These are phyloP conservation scores for Pao palembangensis DNA, from an alignment of 2,113 vertebrate species.

Conservation along the genomic window DNA sequence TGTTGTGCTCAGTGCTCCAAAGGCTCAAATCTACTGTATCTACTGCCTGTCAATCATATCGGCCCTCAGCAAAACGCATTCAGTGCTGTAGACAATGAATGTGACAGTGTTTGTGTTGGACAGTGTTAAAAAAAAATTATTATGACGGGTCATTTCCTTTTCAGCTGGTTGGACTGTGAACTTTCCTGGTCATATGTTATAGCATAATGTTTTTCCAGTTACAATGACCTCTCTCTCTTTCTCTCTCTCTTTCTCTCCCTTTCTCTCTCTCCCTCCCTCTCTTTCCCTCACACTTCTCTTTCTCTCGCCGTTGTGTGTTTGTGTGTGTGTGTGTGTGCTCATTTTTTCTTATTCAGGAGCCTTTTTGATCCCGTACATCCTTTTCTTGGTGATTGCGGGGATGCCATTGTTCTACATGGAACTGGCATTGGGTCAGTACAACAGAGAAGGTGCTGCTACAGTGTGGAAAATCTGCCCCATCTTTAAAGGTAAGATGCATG, in stretches of 20 bases:
- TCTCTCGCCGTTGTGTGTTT: background rate
- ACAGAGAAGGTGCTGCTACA: constrained; percentile 93
- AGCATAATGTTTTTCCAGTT: constrained; percentile 21
- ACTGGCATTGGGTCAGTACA: constrained; percentile 94
- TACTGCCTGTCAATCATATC: constrained; percentile 33
- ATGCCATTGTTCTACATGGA: constrained; percentile 99
- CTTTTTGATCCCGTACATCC: constrained; percentile 95
- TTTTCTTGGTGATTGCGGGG: constrained; percentile 95
- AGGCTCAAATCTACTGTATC: constrained; percentile 18
- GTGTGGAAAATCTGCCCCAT: constrained; percentile 98
- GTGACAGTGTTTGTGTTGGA: constrained; percentile 27
- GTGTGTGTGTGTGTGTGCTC: background rate
- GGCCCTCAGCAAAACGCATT: constrained; percentile 46
- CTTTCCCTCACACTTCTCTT: background rate
- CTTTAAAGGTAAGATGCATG: constrained; percentile 88
- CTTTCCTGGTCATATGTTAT: constrained; percentile 23
- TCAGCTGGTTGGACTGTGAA: constrained; percentile 27
- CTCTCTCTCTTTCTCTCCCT: background rate
- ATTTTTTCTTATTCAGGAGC: constrained; percentile 76
- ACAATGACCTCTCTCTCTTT: background rate
- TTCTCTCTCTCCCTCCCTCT: too few species aligned
- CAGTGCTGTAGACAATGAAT: constrained; percentile 49
- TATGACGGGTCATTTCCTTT: constrained; percentile 41
- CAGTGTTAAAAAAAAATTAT: constrained; percentile 47
- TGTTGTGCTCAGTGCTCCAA: constrained; percentile 23